Conservation (phyloP, 2,797 vertebrate genomes). For the Lepilemur ruficaudatus region DNA sequence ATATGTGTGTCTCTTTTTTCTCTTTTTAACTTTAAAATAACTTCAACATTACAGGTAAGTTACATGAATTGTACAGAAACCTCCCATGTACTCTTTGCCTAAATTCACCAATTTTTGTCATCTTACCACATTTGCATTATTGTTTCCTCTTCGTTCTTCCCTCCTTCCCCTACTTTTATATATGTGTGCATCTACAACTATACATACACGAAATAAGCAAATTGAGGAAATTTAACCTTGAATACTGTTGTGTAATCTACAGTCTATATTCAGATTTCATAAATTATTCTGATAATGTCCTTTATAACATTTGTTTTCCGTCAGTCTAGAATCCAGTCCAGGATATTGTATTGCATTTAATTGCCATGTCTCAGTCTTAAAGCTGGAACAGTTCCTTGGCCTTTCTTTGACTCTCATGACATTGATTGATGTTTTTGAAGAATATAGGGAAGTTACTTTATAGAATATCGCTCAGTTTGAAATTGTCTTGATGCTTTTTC, state of each 20-base stretch:
- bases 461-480: not conserved
- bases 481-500: not conserved
- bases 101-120: not conserved
- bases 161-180: not conserved
- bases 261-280: not conserved
- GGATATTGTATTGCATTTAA: not conserved
- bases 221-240: constrained; percentile 14
- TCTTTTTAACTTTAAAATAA: constrained; percentile 18
- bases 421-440: not conserved
- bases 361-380: too few relatives aligned
- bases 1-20: not conserved
- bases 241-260: not conserved
- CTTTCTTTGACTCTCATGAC: not conserved
- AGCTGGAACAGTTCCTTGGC: not conserved
- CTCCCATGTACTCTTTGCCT: not conserved
- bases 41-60: constrained; percentile 38
- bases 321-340: not conserved
- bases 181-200: not conserved
- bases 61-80: not conserved
- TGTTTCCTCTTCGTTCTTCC: not conserved
- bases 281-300: not conserved
- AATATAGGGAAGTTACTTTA: not conserved
- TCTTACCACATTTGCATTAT: not conserved
- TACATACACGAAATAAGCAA: not conserved
- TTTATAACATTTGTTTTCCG: constrained; percentile 9